Percentiles rank a stretch among this genome's conserved stretches.
Evolutionary conservation across 2,797 vertebrate genomes (phyloP).

Genomic region (Peromyscus attwateri): DNA sequence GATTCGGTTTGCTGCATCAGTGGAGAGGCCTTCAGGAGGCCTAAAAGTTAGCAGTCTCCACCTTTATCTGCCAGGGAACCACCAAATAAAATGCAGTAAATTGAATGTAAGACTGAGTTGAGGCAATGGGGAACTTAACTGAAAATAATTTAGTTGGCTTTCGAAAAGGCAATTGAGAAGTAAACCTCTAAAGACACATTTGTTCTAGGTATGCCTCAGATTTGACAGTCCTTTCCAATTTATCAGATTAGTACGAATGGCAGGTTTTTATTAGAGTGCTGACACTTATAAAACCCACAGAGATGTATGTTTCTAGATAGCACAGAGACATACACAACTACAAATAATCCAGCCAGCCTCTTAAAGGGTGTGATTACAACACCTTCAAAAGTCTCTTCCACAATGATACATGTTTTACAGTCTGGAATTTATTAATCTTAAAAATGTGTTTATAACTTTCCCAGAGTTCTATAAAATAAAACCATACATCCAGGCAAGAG

Average conservation of each 20-base stretch:
- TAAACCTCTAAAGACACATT: constrained; percentile 61
- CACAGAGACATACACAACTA: neutral
- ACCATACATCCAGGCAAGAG: constrained; percentile 23
- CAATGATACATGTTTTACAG: constrained; percentile 10
- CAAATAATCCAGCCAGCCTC: neutral
- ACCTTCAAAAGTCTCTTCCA: constrained; percentile 34
- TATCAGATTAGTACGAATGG: constrained; percentile 9
- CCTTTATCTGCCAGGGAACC: constrained; percentile 15
- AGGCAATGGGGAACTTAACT: neutral
- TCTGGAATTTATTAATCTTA: constrained; percentile 49
- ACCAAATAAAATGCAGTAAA: constrained; percentile 54
- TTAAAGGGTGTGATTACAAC: constrained; percentile 15
- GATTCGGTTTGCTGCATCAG: too few species aligned
- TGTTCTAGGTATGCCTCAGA: constrained; percentile 23
- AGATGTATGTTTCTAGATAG: neutral
- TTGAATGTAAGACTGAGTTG: constrained; percentile 3
- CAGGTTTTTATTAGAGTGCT: neutral
- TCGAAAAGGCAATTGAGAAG: constrained; percentile 32
- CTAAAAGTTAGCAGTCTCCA: neutral
- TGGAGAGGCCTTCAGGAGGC: too few species aligned
- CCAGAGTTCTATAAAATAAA: constrained; percentile 57
- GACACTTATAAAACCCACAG: neutral
- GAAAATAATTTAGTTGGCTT: constrained; percentile 53
- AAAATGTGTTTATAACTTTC: constrained; percentile 54
- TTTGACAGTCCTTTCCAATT: constrained; percentile 35